Base-by-base conservation (phyloP, 1,140 invertebrate species). In the Ceratoteleas bidentatus region DNA sequence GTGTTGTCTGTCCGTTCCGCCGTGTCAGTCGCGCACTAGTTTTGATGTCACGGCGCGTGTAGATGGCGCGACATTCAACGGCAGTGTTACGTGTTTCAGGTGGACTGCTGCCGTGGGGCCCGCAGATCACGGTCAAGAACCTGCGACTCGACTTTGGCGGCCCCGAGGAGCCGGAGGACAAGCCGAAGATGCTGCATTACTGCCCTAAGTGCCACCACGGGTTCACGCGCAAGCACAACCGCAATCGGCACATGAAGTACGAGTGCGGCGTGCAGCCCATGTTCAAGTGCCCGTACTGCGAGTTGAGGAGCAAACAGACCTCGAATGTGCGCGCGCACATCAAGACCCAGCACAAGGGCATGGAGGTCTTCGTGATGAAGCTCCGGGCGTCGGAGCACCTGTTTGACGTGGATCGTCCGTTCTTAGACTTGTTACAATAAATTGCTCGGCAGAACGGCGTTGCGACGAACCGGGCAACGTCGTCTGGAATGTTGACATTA, bases 191-290 rank as follows among this genome's bases (percentile, higher is more conserved):
- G n/a, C n/a, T n/a, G n/a, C n/a, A n/a, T n/a, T 75, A 89, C 64
- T 84, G 83, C 47, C 83, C 83, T 0, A 65, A 81, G 33, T 85
- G 84, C 62, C 69, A 66, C 57, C 77, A 69, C n/a, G 74, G 56
- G 36, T 85, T 83, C 43, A 79, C 62, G 38, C 69, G 81, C 36
- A 83, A 85, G 50, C 56, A 74, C 14, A 85, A 81, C 47, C 64
- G 83, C 14, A 68, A 81, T 33, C 70, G 78, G 1, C 85, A 88
- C 24, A 81, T 90, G 56, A 61, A 81, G 3, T 92, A 88, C 85
- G 92, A 93, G 72, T 93, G 92, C 64, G 93, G 93, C 6, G 89
- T 91, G 90, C n/a, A 93, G 65, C 92, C 93, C 2, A 87, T 90
- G 74, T 92, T 93, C 80, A 88, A 91, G 45, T 93, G 93, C 79